phyloP scores from a whole-genome alignment of 2,113 vertebrate species.

The Periophthalmodon schlosseri region DNA sequence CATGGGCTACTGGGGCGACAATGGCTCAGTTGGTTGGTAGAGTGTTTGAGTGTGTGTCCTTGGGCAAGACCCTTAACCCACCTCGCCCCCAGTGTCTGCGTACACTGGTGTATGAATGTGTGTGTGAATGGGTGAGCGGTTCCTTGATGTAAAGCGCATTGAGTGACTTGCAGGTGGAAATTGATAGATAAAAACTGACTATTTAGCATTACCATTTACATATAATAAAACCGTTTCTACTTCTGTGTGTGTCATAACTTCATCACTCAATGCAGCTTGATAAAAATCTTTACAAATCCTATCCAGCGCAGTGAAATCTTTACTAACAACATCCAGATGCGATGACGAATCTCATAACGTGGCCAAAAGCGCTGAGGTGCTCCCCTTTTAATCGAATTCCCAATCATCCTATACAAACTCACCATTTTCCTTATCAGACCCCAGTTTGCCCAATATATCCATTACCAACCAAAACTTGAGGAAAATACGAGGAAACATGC shows the following conservation, averaged over 20 bases:
- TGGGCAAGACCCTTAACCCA: no score
- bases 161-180: no score
- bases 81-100: no score
- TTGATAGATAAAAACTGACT: no score
- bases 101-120: no score
- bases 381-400: not conserved
- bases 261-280: constrained; percentile 20
- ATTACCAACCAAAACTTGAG: constrained; percentile 25
- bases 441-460: constrained; percentile 7
- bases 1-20: no score
- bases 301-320: constrained; percentile 5
- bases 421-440: not conserved
- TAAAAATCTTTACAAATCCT: constrained; percentile 35
- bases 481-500: constrained; percentile 28
- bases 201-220: no score
- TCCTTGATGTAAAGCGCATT: no score
- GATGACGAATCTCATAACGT: constrained; percentile 20
- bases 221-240: no score
- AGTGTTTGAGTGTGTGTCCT: no score
- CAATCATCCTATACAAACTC: not conserved
- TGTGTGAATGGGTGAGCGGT: no score
- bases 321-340: constrained; percentile 6
- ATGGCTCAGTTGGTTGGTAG: no score
- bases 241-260: constrained; percentile 18
- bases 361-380: constrained; percentile 8